Evolutionary conservation across 2,888 invertebrate species (phyloP).

Genomic region (Ethmia dodecea): DNA sequence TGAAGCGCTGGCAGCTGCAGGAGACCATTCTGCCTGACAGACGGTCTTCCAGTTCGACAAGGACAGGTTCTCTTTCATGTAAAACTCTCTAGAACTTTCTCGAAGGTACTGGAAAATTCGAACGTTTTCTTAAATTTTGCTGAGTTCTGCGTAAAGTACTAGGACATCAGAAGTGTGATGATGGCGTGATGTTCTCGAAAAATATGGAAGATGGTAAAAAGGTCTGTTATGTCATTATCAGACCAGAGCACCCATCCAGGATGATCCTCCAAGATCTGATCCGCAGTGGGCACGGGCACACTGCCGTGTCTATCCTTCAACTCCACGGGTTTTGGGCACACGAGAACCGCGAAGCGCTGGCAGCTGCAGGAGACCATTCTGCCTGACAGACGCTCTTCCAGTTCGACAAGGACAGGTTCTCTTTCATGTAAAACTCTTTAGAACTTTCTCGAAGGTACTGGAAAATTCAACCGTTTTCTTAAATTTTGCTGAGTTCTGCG

Average conservation of each 20-base stretch:
- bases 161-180: background rate
- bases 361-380: conserved; percentile 82
- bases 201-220: too few species aligned
- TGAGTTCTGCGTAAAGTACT: background rate
- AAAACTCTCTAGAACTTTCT: too few species aligned
- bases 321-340: conserved; percentile 97
- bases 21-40: conserved; percentile 74
- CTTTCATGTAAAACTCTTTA: conserved; percentile 4
- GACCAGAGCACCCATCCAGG: conserved; percentile 88
- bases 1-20: conserved; percentile 85
- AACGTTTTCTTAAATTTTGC: too few species aligned
- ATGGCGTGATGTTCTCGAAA: too few species aligned
- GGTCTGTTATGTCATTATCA: conserved; percentile 99
- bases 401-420: conserved; percentile 26
- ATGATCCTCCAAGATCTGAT: conserved; percentile 93
- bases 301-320: conserved; percentile 89
- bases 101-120: too few species aligned
- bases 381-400: conserved; percentile 22
- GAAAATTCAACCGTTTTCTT: too few species aligned
- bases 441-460: too few species aligned
- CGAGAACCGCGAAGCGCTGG: conserved; percentile 91
- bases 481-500: background rate
- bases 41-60: conserved; percentile 1
- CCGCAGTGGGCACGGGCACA: conserved; percentile 93
- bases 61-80: conserved; percentile 1